Percentiles rank a stretch among this genome's conserved stretches.
Conservation (phyloP, 2,888 invertebrate genomes). For the Brachyptera risi region DNA sequence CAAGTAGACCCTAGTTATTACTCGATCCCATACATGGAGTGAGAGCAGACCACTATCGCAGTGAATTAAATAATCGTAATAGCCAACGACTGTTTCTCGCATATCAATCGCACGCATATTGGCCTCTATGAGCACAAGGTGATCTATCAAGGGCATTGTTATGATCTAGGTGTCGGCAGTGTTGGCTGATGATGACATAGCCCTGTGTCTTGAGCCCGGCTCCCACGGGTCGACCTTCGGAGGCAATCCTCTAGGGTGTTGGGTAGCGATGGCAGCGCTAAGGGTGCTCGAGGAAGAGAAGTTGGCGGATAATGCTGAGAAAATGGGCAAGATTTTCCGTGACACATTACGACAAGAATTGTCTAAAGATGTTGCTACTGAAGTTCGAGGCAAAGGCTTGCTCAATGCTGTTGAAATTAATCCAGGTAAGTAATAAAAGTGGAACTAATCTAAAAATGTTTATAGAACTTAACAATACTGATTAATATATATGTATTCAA, state of each 20-base stretch:
- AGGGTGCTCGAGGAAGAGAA: conserved; percentile 83
- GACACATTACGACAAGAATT: conserved; percentile 58
- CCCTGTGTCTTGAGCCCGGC: conserved; percentile 84
- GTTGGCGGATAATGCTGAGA: conserved; percentile 75
- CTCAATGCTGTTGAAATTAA: conserved; percentile 85
- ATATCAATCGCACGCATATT: too few species aligned
- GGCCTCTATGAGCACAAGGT: background rate
- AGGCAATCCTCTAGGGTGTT: conserved; percentile 90
- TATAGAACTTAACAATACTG: too few species aligned
- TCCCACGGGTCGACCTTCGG: conserved; percentile 96
- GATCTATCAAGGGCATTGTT: background rate
- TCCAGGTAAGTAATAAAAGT: conserved; percentile 54
- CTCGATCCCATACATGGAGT: too few species aligned
- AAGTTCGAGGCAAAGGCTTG: conserved; percentile 83
- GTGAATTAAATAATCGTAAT: too few species aligned
- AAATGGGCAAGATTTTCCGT: conserved; percentile 68
- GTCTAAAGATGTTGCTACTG: conserved; percentile 66
- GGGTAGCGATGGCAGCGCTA: conserved; percentile 80
- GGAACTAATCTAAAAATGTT: too few species aligned
- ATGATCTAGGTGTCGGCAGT: conserved; percentile 65
- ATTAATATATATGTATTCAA: too few species aligned
- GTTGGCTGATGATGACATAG: conserved; percentile 75
- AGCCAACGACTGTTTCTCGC: too few species aligned
- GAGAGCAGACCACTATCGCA: too few species aligned
- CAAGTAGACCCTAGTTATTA: too few species aligned